These are phyloP conservation scores for Macrotrachela quadricornifera DNA, from an alignment of 1,140 invertebrate genomes.

Conservation along the genomic window DNA sequence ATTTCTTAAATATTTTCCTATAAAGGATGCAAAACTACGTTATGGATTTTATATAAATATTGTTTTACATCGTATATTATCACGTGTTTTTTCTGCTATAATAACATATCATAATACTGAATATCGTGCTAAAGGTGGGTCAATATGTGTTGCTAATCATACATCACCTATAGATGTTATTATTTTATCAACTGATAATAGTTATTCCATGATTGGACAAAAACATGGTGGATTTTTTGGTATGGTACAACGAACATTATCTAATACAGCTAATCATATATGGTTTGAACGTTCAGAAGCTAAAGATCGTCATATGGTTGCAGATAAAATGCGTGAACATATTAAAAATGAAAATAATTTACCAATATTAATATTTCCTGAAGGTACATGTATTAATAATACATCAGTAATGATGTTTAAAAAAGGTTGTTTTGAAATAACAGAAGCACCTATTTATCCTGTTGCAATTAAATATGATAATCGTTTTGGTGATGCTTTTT, in stretches of 20 bases:
- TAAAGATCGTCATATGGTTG: constrained; percentile 70
- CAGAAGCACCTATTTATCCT: constrained; percentile 68
- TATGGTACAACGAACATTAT: constrained; percentile 69
- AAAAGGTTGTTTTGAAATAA: constrained; percentile 95
- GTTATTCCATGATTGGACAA: constrained; percentile 74
- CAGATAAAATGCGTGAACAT: constrained; percentile 40
- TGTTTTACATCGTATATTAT: constrained; percentile 4
- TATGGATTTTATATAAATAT: neutral
- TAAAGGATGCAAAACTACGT: neutral
- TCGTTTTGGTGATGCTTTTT: constrained; percentile 94
- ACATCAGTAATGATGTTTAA: constrained; percentile 99
- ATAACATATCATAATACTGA: constrained; percentile 13
- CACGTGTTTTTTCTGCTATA: constrained; percentile 7
- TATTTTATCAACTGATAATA: constrained; percentile 85
- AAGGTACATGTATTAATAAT: constrained; percentile 96
- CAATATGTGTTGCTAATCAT: constrained; percentile 97
- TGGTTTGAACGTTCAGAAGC: constrained; percentile 96
- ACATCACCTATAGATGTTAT: constrained; percentile 94
- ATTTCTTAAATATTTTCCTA: neutral
- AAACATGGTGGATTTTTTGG: constrained; percentile 78
- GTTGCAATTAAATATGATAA: constrained; percentile 88
- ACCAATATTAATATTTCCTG: constrained; percentile 94
- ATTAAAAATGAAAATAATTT: constrained; percentile 51
- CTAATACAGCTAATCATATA: constrained; percentile 77
- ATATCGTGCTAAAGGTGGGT: constrained; percentile 33